Evolutionary conservation across 1,140 invertebrate species (phyloP).

Genomic region (Drosophila serrata): DNA sequence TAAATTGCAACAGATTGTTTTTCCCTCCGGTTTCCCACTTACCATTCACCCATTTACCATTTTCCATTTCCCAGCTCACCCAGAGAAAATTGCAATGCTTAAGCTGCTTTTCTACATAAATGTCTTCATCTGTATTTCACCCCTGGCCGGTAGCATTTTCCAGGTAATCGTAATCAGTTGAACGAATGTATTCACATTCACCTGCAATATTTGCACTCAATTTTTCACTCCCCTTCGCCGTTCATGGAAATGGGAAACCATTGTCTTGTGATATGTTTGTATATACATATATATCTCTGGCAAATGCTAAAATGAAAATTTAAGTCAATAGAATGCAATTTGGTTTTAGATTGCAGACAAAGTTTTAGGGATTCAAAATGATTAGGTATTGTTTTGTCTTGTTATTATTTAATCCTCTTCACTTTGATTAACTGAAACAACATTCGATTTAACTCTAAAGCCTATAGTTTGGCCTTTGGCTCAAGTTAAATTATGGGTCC

Average conservation of each 20-base stretch:
- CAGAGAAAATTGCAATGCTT: constrained; percentile 27
- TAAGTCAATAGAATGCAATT: constrained; percentile 64
- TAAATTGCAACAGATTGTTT: constrained; percentile 54
- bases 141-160: neutral
- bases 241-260: constrained; percentile 24
- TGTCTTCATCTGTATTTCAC: constrained; percentile 34
- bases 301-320: constrained; percentile 36
- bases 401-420: constrained; percentile 18
- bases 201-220: constrained; percentile 59
- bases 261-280: constrained; percentile 16
- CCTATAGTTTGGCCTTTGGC: neutral
- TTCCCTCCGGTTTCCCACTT: constrained; percentile 13
- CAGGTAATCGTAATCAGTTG: constrained; percentile 53
- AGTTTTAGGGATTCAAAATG: constrained; percentile 16
- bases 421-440: constrained; percentile 29
- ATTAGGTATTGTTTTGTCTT: constrained; percentile 5
- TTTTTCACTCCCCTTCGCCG: constrained; percentile 9
- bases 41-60: neutral
- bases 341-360: constrained; percentile 28
- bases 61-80: neutral
- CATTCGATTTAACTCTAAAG: no score
- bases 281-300: constrained; percentile 18
- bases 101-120: constrained; percentile 33
- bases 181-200: constrained; percentile 52
- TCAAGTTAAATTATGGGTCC: neutral